Evolutionary conservation across 2,888 invertebrate genomes (phyloP).

Genomic region (Lithophane socia): DNA sequence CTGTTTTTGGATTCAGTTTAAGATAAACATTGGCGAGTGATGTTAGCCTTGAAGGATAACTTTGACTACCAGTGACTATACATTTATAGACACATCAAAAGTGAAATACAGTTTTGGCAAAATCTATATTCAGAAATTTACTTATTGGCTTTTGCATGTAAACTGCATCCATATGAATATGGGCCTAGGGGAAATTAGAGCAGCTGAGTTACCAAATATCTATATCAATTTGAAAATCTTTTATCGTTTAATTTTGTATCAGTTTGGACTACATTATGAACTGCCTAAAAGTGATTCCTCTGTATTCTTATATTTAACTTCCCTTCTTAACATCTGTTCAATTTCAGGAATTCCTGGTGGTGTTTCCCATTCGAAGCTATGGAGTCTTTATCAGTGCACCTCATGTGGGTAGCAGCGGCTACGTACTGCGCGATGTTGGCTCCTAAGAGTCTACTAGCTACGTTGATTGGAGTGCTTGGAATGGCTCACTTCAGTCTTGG

Average conservation of each 20-base stretch:
- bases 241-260: background rate
- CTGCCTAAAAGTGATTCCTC: background rate
- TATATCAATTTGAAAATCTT: background rate
- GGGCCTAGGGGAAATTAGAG: background rate
- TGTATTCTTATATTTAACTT: background rate
- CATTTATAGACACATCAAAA: background rate
- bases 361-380: slow-evolving; percentile 97
- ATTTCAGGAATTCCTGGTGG: slow-evolving; percentile 95
- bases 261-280: background rate
- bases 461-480: slow-evolving; percentile 96
- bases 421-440: slow-evolving; percentile 96
- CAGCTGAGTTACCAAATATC: background rate
- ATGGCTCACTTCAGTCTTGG: slow-evolving; percentile 97
- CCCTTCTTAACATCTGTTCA: background rate
- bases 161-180: background rate
- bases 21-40: background rate
- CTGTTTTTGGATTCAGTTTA: background rate
- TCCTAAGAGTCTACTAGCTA: slow-evolving; percentile 95
- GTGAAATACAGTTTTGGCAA: background rate
- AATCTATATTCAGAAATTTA: background rate
- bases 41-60: background rate
- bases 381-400: slow-evolving; percentile 95
- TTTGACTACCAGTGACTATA: background rate
- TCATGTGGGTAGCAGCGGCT: slow-evolving; percentile 98
- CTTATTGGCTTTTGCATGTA: no score